Conservation (phyloP, 2,797 vertebrate species). For the Tamandua tetradactyla region DNA sequence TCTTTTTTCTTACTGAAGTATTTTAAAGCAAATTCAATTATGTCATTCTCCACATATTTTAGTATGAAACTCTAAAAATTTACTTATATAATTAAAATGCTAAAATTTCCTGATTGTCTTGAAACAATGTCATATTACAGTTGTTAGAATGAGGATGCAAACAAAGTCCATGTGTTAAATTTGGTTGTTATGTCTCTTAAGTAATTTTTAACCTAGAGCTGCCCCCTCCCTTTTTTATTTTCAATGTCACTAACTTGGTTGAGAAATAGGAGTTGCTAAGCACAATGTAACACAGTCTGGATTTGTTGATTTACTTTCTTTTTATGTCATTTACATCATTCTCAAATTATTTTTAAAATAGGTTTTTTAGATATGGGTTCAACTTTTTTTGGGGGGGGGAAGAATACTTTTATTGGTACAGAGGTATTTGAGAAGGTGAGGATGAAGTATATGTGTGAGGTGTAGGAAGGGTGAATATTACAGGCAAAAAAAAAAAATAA, state of each 20-base stretch:
- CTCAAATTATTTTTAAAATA: neutral
- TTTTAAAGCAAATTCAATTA: neutral
- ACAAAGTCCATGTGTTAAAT: neutral
- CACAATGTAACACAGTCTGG: neutral
- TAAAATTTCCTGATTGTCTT: neutral
- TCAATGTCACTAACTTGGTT: neutral
- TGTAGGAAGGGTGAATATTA: neutral
- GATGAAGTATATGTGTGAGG: neutral
- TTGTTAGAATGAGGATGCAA: neutral
- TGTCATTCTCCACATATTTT: neutral
- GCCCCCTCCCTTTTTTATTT: neutral
- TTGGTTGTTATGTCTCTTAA: neutral
- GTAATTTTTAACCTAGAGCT: neutral
- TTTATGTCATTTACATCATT: neutral
- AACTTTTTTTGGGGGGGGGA: neutral
- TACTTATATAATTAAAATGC: no score
- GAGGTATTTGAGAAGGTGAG: neutral
- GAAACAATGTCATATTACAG: neutral
- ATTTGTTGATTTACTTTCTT: neutral
- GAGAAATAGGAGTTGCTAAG: neutral
- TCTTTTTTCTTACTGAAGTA: slow-evolving; percentile 21
- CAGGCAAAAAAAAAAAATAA: neutral
- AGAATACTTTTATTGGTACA: neutral
- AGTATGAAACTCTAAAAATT: neutral
- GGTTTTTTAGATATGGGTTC: neutral